phyloP scores from a whole-genome alignment of 2,888 invertebrate species.

The Aspidiotus destructor region DNA sequence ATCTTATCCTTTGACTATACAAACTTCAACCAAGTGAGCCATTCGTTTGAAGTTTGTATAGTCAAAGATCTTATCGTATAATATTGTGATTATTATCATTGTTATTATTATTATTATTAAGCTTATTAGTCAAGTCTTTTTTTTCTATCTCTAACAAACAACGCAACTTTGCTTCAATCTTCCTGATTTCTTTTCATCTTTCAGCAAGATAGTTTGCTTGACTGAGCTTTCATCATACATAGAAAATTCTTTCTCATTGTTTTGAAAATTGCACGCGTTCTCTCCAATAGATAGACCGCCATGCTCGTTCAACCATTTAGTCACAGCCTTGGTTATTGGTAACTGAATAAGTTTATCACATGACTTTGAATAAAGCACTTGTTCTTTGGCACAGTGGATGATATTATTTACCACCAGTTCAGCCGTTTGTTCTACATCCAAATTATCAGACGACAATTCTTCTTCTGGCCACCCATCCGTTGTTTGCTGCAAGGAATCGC shows the following conservation, averaged over 20 bases:
- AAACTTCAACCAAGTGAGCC: too few relatives aligned
- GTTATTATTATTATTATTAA: too few relatives aligned
- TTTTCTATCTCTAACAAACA: not conserved
- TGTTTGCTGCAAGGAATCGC: not conserved
- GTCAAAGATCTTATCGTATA: too few relatives aligned
- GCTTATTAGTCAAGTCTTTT: too few relatives aligned
- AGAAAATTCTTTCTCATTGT: not conserved
- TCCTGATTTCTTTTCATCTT: not conserved
- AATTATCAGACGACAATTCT: not conserved
- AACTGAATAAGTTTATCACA: conserved; percentile 23
- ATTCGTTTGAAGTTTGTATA: too few relatives aligned
- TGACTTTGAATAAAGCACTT: not conserved
- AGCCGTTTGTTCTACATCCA: conserved; percentile 1
- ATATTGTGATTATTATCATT: too few relatives aligned
- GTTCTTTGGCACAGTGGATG: not conserved
- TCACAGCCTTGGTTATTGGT: conserved; percentile 51
- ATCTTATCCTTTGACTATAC: too few relatives aligned
- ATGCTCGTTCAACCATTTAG: conserved; percentile 49
- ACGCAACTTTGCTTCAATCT: conserved; percentile 8
- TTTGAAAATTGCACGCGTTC: not conserved
- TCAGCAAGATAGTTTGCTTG: not conserved
- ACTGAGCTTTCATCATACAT: not conserved
- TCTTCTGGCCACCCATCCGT: not conserved
- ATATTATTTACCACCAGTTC: conserved; percentile 7
- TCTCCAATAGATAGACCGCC: conserved; percentile 28